These are phyloP conservation scores for Orussus abietinus DNA, from an alignment of 1,140 invertebrate species.

Conservation along the genomic window DNA sequence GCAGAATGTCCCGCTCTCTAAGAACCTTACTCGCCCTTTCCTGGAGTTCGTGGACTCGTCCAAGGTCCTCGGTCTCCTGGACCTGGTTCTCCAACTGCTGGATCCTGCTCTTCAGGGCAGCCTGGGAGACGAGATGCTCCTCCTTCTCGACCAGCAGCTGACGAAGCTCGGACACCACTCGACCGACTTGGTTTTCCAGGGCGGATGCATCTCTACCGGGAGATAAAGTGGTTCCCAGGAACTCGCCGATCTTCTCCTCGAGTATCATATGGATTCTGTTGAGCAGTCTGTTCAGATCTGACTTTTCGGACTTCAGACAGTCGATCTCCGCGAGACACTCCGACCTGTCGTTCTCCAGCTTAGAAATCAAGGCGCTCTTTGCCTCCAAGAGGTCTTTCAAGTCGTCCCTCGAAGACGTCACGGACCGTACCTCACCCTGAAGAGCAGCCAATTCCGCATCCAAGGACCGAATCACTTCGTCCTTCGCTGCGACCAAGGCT, in stretches of 20 bases:
- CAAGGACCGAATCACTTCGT: conserved; percentile 17
- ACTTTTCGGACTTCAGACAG: conserved; percentile 15
- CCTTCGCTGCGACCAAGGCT: conserved; percentile 10
- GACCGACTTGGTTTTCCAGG: too few relatives aligned
- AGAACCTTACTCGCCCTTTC: conserved; percentile 11
- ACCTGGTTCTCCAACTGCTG: conserved; percentile 13
- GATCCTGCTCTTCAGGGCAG: background rate
- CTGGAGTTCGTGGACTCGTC: conserved; percentile 26
- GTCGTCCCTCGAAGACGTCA: conserved; percentile 18
- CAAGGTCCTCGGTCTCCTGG: conserved; percentile 17
- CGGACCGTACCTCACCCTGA: conserved; percentile 16
- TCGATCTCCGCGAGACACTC: conserved; percentile 11
- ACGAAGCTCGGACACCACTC: too few relatives aligned
- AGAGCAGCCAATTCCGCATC: conserved; percentile 10
- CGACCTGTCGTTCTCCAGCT: conserved; percentile 24
- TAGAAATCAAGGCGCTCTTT: conserved; percentile 17
- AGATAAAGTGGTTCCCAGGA: background rate
- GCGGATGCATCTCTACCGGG: too few relatives aligned
- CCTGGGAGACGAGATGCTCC: background rate
- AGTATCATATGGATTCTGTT: too few relatives aligned
- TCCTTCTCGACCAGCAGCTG: conserved; percentile 1
- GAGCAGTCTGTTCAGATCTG: too few relatives aligned
- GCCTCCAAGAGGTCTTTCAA: conserved; percentile 3
- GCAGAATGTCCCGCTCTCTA: conserved; percentile 25
- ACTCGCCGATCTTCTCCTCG: background rate